phyloP scores from a whole-genome alignment of 2,888 invertebrate species.

The Stenodera caucasica region DNA sequence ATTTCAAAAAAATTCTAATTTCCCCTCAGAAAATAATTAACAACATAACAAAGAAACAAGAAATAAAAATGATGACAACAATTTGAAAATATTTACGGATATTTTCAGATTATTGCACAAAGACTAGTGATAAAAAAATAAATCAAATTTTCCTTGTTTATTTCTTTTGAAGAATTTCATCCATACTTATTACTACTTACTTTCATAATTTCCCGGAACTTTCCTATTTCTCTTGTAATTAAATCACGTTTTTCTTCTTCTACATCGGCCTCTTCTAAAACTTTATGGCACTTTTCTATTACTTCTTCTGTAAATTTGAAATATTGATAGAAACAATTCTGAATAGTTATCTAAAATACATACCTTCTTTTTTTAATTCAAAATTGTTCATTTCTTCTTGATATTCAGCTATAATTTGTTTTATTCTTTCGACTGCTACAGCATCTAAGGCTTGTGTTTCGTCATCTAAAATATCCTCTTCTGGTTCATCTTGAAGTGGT shows the following conservation, averaged over 20 bases:
- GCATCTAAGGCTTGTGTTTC: constrained; percentile 74
- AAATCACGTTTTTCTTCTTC: constrained; percentile 96
- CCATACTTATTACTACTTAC: constrained; percentile 59
- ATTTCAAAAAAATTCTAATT: constrained; percentile 12
- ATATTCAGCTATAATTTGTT: constrained; percentile 81
- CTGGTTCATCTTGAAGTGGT: constrained; percentile 61
- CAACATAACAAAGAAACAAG: constrained; percentile 12
- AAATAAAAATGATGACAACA: constrained; percentile 19
- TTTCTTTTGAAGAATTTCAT: neutral
- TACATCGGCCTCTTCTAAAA: constrained; percentile 82
- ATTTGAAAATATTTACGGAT: neutral
- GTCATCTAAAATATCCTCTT: constrained; percentile 71
- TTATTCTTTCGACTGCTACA: constrained; percentile 74
- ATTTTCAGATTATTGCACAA: neutral
- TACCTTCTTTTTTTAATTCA: constrained; percentile 66
- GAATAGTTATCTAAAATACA: constrained; percentile 5
- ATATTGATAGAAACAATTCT: constrained; percentile 4
- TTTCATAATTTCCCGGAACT: constrained; percentile 97
- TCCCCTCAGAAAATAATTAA: neutral
- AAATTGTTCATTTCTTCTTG: constrained; percentile 74
- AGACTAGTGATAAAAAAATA: neutral
- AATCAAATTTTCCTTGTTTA: constrained; percentile 9
- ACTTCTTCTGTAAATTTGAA: constrained; percentile 63
- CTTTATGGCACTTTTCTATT: constrained; percentile 66
- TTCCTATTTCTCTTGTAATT: constrained; percentile 95